Percentiles rank a stretch among this genome's conserved stretches.
These are phyloP conservation scores for Thereva nobilitata DNA, from an alignment of 2,888 invertebrate species.

Conservation along the genomic window DNA sequence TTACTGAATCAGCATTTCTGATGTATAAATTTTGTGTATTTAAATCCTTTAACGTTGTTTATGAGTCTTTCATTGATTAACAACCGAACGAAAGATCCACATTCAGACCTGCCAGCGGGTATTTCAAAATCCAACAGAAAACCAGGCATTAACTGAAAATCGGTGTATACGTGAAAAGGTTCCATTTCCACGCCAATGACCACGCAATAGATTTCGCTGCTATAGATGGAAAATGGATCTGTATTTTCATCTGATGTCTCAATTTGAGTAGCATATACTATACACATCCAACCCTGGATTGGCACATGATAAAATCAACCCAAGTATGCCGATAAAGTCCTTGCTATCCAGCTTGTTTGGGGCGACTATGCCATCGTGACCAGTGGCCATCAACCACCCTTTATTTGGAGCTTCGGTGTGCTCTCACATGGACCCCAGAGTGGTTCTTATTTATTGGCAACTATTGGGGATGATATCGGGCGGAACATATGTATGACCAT, in stretches of 20 bases:
- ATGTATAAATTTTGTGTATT: too few species aligned
- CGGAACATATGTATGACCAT: slow-evolving; percentile 17
- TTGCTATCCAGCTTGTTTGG: background rate
- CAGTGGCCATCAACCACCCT: background rate
- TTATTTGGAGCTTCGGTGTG: background rate
- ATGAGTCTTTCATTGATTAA: too few species aligned
- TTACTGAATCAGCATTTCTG: too few species aligned
- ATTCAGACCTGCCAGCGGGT: too few species aligned
- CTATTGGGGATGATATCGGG: slow-evolving; percentile 23
- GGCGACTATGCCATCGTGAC: too few species aligned
- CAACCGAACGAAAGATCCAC: too few species aligned
- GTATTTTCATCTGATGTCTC: slow-evolving; percentile 7
- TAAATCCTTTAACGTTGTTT: too few species aligned
- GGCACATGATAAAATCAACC: slow-evolving; percentile 26
- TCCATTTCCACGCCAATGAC: slow-evolving; percentile 15
- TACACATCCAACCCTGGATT: background rate
- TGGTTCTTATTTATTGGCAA: slow-evolving; percentile 23
- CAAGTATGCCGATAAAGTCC: slow-evolving; percentile 3
- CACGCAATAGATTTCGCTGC: slow-evolving; percentile 19
- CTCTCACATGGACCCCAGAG: slow-evolving; percentile 1
- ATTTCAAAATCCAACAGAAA: too few species aligned
- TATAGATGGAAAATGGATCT: slow-evolving; percentile 16
- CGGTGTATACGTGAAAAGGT: too few species aligned
- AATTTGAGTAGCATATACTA: background rate
- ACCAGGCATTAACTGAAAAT: too few species aligned